phyloP scores from a whole-genome alignment of 2,888 invertebrate species.

The Leucania comma region DNA sequence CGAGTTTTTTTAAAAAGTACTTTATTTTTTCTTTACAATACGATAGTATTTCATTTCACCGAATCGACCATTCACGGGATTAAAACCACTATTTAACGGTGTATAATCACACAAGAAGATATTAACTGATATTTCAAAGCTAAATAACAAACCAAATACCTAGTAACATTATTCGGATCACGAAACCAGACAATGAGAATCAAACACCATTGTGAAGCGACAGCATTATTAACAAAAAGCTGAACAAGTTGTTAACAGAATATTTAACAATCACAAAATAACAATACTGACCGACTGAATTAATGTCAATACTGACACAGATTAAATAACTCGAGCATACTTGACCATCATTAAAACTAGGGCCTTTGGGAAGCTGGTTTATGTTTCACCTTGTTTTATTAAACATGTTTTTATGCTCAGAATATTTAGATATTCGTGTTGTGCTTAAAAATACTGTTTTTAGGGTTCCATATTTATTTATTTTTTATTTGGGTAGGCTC shows the following conservation, averaged over 20 bases:
- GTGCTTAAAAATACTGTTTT: background rate
- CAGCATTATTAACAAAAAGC: constrained; percentile 25
- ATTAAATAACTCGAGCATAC: constrained; percentile 12
- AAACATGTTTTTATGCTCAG: background rate
- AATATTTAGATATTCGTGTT: background rate
- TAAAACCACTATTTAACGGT: too few relatives aligned
- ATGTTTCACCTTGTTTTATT: background rate
- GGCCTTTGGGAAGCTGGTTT: background rate
- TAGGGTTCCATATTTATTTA: too few relatives aligned
- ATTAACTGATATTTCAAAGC: background rate
- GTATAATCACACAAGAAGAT: too few relatives aligned
- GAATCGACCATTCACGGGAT: too few relatives aligned
- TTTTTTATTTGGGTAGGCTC: too few relatives aligned
- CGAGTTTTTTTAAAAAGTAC: too few relatives aligned
- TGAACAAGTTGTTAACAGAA: constrained; percentile 20
- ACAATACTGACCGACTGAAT: background rate
- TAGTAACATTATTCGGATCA: background rate
- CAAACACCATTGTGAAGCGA: constrained; percentile 20
- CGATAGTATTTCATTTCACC: too few relatives aligned
- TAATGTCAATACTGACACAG: constrained; percentile 27
- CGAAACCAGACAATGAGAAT: constrained; percentile 4
- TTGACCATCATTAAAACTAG: constrained; percentile 10
- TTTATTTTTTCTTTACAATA: too few relatives aligned
- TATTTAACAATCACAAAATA: constrained; percentile 22
- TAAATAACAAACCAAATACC: background rate